Percentiles rank a stretch among this genome's conserved stretches.
These are phyloP conservation scores for Tryphoninae sp. DNA, from an alignment of 2,888 invertebrate genomes.

Conservation along the genomic window DNA sequence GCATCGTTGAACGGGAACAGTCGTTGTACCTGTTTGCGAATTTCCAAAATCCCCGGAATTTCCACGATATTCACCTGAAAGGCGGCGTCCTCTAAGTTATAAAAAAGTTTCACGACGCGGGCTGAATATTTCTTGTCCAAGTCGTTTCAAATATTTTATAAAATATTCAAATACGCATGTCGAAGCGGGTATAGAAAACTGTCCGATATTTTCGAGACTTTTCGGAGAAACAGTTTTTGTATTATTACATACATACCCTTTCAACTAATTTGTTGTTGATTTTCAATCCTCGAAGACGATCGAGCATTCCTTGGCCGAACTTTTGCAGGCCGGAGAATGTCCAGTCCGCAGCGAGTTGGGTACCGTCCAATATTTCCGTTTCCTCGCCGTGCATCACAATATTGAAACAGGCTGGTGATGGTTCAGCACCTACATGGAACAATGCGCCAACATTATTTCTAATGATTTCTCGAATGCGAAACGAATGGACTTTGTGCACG, in stretches of 20 bases:
- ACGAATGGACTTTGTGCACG: conserved; percentile 21
- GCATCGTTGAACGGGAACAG: conserved; percentile 98
- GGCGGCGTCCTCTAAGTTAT: background rate
- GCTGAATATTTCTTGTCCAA: too few relatives aligned
- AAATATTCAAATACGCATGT: background rate
- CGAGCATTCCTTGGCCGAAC: conserved; percentile 96
- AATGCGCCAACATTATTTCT: conserved; percentile 44
- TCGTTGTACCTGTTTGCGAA: conserved; percentile 95
- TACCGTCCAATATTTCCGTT: conserved; percentile 93
- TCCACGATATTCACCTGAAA: conserved; percentile 95
- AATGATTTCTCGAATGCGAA: background rate
- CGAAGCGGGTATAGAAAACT: background rate
- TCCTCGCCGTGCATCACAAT: conserved; percentile 94
- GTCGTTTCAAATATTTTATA: too few relatives aligned
- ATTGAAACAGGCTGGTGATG: conserved; percentile 96
- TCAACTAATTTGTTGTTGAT: conserved; percentile 92
- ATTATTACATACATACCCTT: conserved; percentile 86
- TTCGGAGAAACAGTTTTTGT: background rate
- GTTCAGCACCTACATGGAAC: conserved; percentile 90
- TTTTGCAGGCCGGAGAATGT: conserved; percentile 96
- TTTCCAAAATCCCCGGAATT: conserved; percentile 97
- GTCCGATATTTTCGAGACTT: background rate
- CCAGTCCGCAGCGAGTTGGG: conserved; percentile 97
- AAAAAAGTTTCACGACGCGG: background rate
- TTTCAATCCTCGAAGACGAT: conserved; percentile 91